A percentile compares a stretch with the other conserved stretches of the same genome.
phyloP scores from a whole-genome alignment of 2,113 vertebrate species.

The Diadophis punctatus region DNA sequence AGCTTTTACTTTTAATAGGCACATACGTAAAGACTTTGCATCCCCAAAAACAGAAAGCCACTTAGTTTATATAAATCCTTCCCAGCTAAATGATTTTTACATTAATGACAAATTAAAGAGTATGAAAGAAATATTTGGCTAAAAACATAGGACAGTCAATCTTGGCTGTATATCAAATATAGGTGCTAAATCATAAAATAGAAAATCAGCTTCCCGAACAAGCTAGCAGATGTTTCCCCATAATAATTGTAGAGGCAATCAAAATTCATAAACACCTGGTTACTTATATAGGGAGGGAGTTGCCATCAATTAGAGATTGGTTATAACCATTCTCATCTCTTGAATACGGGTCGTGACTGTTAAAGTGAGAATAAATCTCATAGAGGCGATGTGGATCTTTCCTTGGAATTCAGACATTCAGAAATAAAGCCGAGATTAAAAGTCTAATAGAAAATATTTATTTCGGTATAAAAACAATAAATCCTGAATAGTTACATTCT shows the following conservation, averaged over 20 bases:
- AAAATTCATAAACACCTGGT: not conserved
- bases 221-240: not conserved
- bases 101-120: not conserved
- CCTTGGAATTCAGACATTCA: too few relatives aligned
- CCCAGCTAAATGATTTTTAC: not conserved
- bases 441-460: too few relatives aligned
- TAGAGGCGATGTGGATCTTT: too few relatives aligned
- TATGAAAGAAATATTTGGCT: not conserved
- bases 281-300: not conserved
- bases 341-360: not conserved
- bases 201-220: not conserved
- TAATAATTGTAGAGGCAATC: not conserved
- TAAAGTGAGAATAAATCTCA: too few relatives aligned
- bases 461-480: too few relatives aligned
- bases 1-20: not conserved
- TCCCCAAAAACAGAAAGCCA: not conserved
- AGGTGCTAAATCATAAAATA: not conserved
- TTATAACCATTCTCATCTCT: not conserved
- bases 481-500: too few relatives aligned
- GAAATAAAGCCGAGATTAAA: too few relatives aligned
- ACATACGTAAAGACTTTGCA: not conserved
- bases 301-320: not conserved
- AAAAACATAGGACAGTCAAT: not conserved
- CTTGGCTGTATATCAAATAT: not conserved
- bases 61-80: not conserved